These are phyloP conservation scores for Enhydra lutris DNA, from an alignment of 2,113 vertebrate species.

Conservation along the genomic window DNA sequence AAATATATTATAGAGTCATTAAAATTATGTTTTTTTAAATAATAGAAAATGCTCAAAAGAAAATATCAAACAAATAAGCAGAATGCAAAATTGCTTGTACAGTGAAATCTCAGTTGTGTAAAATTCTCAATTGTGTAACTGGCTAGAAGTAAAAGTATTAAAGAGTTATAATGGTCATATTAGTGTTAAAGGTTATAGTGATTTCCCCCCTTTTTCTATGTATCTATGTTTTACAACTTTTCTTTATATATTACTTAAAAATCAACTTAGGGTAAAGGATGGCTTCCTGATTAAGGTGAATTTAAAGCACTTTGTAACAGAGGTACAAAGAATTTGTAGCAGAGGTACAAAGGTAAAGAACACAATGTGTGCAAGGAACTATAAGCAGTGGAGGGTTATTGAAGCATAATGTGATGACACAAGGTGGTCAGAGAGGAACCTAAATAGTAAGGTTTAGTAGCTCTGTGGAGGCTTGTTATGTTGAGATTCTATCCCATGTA, in stretches of 20 bases:
- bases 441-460: not conserved
- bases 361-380: not conserved
- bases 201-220: not conserved
- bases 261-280: not conserved
- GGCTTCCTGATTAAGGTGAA: not conserved
- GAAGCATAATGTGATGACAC: not conserved
- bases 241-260: not conserved
- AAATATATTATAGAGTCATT: not conserved
- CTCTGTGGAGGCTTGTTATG: not conserved
- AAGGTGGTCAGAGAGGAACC: not conserved
- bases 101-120: not conserved
- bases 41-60: not conserved
- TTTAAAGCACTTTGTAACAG: not conserved
- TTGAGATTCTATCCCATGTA: not conserved
- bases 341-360: not conserved
- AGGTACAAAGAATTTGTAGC: not conserved
- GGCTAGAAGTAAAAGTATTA: not conserved
- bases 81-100: not conserved
- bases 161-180: not conserved
- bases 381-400: not conserved
- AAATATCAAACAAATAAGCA: not conserved
- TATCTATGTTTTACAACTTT: not conserved
- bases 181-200: not conserved
- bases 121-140: not conserved
- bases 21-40: not conserved